phyloP scores from a whole-genome alignment of 2,113 vertebrate genomes.

The Brachirus orientalis region DNA sequence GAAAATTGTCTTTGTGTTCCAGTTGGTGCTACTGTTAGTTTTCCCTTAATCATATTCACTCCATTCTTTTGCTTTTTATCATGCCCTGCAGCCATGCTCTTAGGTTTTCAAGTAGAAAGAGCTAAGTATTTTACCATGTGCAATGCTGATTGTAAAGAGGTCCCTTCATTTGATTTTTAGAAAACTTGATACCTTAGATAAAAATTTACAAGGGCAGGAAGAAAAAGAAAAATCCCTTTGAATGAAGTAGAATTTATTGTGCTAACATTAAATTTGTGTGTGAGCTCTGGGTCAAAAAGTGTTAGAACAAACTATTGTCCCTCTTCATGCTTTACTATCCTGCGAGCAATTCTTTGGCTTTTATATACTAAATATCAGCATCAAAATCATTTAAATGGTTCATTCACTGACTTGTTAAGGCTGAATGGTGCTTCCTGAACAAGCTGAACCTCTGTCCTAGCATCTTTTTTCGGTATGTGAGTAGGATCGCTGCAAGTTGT shows the following conservation, averaged over 20 bases:
- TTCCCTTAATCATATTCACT: slow-evolving; percentile 5
- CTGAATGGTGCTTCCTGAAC: too few relatives aligned
- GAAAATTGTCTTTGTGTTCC: not conserved
- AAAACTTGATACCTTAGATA: slow-evolving; percentile 18
- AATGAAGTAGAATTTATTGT: not conserved
- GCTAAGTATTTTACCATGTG: not conserved
- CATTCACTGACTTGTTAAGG: not conserved
- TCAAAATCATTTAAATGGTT: not conserved
- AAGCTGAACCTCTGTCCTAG: too few relatives aligned
- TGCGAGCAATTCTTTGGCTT: too few relatives aligned
- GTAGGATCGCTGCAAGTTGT: too few relatives aligned
- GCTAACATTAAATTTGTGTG: slow-evolving; percentile 1
- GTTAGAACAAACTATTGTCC: slow-evolving; percentile 10
- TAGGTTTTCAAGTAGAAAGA: slow-evolving; percentile 1
- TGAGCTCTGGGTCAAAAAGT: not conserved
- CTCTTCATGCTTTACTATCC: not conserved
- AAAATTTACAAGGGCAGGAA: slow-evolving; percentile 26
- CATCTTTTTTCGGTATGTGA: too few relatives aligned
- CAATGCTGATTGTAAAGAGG: slow-evolving; percentile 7
- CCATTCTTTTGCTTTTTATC: slow-evolving; percentile 17
- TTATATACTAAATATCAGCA: not conserved
- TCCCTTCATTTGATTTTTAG: slow-evolving; percentile 8
- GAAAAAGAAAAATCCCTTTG: too few relatives aligned
- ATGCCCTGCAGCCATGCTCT: slow-evolving; percentile 1
- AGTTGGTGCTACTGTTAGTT: slow-evolving; percentile 7